phyloP scores from a whole-genome alignment of 2,797 vertebrate genomes.

The Luscinia megarhynchos region DNA sequence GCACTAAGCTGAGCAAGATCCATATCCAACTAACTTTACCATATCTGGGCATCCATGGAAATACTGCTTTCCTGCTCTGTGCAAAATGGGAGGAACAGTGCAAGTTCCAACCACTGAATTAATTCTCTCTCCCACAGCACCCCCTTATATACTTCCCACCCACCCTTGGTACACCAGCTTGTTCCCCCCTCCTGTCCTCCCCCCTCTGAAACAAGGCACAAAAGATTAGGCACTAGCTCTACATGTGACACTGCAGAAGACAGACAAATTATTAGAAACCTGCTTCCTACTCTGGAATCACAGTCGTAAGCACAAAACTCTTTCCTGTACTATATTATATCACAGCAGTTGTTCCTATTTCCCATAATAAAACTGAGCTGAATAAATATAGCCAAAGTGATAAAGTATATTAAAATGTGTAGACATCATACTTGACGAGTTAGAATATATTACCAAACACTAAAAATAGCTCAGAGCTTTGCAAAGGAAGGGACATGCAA shows the following conservation, averaged over 20 bases:
- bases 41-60: slow-evolving; percentile 53
- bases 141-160: neutral
- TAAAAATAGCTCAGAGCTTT: slow-evolving; percentile 74
- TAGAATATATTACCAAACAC: slow-evolving; percentile 63
- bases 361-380: slow-evolving; percentile 39
- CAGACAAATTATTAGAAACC: neutral
- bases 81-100: neutral
- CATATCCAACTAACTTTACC: slow-evolving; percentile 50
- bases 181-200: neutral
- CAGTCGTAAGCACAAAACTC: neutral
- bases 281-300: neutral
- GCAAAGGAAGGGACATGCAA: slow-evolving; percentile 70
- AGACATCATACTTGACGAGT: slow-evolving; percentile 73
- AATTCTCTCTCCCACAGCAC: neutral
- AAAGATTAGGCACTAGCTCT: neutral
- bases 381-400: slow-evolving; percentile 61
- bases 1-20: neutral
- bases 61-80: neutral
- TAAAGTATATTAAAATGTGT: slow-evolving; percentile 76
- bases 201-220: neutral
- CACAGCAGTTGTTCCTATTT: slow-evolving; percentile 21
- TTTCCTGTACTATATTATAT: neutral
- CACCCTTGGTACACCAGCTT: neutral
- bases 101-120: neutral
- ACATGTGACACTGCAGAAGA: neutral